Percentiles rank a stretch among this genome's conserved stretches.
These are phyloP conservation scores for Sebastiscus albofasciatus DNA, from an alignment of 2,797 vertebrate genomes.

Conservation along the genomic window DNA sequence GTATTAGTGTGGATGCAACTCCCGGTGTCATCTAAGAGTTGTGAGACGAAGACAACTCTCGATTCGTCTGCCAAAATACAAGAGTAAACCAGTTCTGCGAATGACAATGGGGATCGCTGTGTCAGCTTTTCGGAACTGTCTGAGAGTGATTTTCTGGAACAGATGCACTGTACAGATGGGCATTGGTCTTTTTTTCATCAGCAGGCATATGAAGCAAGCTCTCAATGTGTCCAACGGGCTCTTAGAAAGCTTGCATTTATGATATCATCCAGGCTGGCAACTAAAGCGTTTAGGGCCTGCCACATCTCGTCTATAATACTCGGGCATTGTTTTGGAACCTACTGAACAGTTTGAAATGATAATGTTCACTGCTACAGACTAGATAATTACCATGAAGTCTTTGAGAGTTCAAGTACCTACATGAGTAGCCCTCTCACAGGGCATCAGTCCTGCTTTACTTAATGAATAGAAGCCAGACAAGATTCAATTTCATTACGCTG, in stretches of 20 bases:
- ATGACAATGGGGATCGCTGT: slow-evolving; percentile 33
- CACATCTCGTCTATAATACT: slow-evolving; percentile 22
- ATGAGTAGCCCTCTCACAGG: slow-evolving; percentile 11
- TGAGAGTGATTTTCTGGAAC: slow-evolving; percentile 58
- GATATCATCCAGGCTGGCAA: slow-evolving; percentile 39
- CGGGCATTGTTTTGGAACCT: slow-evolving; percentile 24
- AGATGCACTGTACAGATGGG: slow-evolving; percentile 75
- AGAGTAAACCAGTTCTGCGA: slow-evolving; percentile 40
- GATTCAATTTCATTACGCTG: slow-evolving; percentile 39
- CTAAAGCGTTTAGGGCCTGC: slow-evolving; percentile 11
- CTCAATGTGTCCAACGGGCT: slow-evolving; percentile 48
- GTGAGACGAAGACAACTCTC: slow-evolving; percentile 21
- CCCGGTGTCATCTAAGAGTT: slow-evolving; percentile 28
- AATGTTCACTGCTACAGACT: background rate
- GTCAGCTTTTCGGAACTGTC: slow-evolving; percentile 48
- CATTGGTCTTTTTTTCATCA: slow-evolving; percentile 60
- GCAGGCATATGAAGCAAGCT: slow-evolving; percentile 51
- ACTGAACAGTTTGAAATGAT: slow-evolving; percentile 14
- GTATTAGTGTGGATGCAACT: background rate
- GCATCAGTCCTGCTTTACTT: slow-evolving; percentile 29
- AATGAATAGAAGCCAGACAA: slow-evolving; percentile 28
- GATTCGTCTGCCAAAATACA: slow-evolving; percentile 38
- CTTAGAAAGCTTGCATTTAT: slow-evolving; percentile 52
- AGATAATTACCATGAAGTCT: slow-evolving; percentile 12
- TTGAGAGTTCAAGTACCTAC: slow-evolving; percentile 8